phyloP scores from a whole-genome alignment of 2,113 vertebrate species.

The Anseranas semipalmata region DNA sequence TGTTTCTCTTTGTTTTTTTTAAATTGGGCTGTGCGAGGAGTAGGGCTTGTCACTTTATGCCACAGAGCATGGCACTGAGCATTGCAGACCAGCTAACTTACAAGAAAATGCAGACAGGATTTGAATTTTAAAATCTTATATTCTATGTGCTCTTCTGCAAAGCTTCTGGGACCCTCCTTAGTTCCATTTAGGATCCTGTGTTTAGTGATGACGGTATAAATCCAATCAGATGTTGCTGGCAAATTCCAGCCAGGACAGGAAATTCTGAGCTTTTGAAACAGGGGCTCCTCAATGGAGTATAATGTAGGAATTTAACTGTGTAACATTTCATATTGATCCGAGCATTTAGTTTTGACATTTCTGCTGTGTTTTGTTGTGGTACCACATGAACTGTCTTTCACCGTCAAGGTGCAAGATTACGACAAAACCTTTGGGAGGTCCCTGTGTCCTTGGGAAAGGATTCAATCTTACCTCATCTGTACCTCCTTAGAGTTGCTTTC shows the following conservation, averaged over 20 bases:
- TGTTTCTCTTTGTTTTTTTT: not conserved
- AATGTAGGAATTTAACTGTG: not conserved
- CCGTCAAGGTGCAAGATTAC: not conserved
- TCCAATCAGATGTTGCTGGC: not conserved
- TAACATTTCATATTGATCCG: not conserved
- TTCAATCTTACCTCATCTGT: fast-evolving
- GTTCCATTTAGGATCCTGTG: not conserved
- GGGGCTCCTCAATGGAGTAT: not conserved
- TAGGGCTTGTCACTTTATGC: not conserved
- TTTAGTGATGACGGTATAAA: not conserved
- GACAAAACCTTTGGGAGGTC: not conserved
- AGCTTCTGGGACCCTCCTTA: not conserved
- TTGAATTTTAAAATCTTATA: not conserved
- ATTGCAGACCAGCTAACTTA: not conserved
- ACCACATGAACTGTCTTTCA: not conserved
- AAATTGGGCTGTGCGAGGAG: not conserved
- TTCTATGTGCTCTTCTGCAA: not conserved
- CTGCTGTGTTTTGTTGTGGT: not conserved
- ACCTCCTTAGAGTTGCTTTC: not conserved
- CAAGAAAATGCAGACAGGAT: not conserved
- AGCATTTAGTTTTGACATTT: not conserved
- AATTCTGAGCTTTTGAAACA: not conserved
- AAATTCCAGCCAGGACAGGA: not conserved
- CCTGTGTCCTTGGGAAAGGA: not conserved
- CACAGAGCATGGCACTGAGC: not conserved